phyloP scores from a whole-genome alignment of 2,797 vertebrate genomes.

The Helicolenus hilgendorfi region DNA sequence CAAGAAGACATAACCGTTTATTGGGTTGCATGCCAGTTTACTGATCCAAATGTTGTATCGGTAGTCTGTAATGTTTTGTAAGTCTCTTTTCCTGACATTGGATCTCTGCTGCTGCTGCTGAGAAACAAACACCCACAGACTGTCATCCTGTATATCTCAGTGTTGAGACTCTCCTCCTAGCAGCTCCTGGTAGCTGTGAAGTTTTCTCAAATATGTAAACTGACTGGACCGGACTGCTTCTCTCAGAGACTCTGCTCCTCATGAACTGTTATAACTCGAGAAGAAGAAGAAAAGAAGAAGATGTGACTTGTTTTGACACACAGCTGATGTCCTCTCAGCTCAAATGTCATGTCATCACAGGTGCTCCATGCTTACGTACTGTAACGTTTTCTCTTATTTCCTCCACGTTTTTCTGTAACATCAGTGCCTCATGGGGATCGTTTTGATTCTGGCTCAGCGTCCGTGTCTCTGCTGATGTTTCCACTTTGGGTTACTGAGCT shows the following conservation, averaged over 20 bases:
- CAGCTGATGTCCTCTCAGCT: neutral
- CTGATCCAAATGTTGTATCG: neutral
- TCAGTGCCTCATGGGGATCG: neutral
- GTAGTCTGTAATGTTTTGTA: neutral
- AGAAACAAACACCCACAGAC: neutral
- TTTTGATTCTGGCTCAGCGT: neutral
- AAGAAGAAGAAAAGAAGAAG: neutral
- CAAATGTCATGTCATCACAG: neutral
- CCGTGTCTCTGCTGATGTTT: neutral
- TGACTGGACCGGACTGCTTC: neutral
- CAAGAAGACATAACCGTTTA: neutral
- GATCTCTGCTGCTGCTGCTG: neutral
- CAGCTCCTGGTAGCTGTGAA: neutral
- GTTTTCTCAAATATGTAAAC: neutral
- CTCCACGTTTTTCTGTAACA: neutral
- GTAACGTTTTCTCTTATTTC: neutral
- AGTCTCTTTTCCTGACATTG: neutral
- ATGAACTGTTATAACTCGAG: neutral
- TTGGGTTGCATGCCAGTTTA: constrained; percentile 13
- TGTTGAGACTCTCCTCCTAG: neutral
- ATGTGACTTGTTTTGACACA: neutral
- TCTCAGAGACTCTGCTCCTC: neutral
- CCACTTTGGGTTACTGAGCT: neutral
- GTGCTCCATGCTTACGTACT: constrained; percentile 24
- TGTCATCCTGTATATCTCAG: neutral